These are phyloP conservation scores for Rhopalosiphum padi DNA, from an alignment of 1,140 invertebrate species.

Conservation along the genomic window DNA sequence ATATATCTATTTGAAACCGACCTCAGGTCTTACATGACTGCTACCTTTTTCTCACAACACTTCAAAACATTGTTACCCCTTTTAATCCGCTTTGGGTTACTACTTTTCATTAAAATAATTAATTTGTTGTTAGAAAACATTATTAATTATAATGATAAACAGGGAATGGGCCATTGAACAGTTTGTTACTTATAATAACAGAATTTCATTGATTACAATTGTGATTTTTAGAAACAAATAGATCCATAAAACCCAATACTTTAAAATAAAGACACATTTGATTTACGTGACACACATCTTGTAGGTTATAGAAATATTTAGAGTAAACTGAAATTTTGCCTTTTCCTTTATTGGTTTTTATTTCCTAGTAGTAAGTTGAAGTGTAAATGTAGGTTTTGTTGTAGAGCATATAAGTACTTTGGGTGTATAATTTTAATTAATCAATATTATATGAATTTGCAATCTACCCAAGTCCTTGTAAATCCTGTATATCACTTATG, in stretches of 20 bases:
- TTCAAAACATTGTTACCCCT: background rate
- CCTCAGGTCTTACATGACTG: background rate
- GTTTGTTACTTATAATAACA: background rate
- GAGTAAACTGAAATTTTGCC: background rate
- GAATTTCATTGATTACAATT: background rate
- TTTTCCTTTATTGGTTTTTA: no score
- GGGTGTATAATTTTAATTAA: background rate
- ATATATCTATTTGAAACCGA: background rate
- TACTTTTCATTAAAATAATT: background rate
- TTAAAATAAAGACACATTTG: background rate
- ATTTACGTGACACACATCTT: background rate
- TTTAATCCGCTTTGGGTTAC: no score
- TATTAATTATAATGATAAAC: background rate
- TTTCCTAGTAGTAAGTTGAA: no score
- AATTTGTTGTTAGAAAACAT: background rate
- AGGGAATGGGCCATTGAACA: background rate
- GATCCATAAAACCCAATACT: background rate
- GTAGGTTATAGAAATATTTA: background rate
- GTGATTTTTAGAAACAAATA: background rate
- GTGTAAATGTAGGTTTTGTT: background rate
- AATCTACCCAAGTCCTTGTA: no score
- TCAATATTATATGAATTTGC: background rate
- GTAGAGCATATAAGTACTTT: background rate
- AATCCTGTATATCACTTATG: no score
- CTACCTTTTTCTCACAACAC: background rate